Conservation (phyloP, 2,888 invertebrate genomes). For the Bugulina stolonifera region DNA sequence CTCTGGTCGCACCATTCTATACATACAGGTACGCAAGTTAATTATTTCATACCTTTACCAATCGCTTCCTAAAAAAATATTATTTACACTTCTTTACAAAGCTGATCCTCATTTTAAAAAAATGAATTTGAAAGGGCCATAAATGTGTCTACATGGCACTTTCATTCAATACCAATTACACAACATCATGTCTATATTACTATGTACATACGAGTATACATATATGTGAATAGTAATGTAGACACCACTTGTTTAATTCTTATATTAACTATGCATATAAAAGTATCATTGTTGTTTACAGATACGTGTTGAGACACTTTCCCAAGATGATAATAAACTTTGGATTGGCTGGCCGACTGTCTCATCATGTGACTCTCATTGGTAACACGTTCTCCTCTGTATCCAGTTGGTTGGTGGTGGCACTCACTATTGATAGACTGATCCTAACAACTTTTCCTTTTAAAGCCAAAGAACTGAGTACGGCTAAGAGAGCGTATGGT, state of each 20-base stretch:
- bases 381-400: constrained; percentile 8
- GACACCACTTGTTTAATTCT: no score
- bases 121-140: no score
- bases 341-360: neutral
- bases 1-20: constrained; percentile 9
- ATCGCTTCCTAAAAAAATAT: no score
- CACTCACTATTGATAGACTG: constrained; percentile 13
- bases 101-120: no score
- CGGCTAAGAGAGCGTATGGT: neutral
- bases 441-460: constrained; percentile 19
- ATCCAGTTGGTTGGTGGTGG: constrained; percentile 12
- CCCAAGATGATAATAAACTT: constrained; percentile 6
- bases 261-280: no score
- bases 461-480: neutral
- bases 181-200: no score
- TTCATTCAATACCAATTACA: no score
- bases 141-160: no score
- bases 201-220: no score
- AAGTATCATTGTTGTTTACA: constrained; percentile 5
- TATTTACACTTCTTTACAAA: no score
- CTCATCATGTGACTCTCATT: constrained; percentile 14
- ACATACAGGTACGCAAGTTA: constrained; percentile 24
- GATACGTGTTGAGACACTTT: constrained; percentile 10
- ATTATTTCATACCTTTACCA: no score
- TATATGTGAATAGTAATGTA: no score